phyloP scores from a whole-genome alignment of 23 tunicate species.

The Halocynthia roretzi region DNA sequence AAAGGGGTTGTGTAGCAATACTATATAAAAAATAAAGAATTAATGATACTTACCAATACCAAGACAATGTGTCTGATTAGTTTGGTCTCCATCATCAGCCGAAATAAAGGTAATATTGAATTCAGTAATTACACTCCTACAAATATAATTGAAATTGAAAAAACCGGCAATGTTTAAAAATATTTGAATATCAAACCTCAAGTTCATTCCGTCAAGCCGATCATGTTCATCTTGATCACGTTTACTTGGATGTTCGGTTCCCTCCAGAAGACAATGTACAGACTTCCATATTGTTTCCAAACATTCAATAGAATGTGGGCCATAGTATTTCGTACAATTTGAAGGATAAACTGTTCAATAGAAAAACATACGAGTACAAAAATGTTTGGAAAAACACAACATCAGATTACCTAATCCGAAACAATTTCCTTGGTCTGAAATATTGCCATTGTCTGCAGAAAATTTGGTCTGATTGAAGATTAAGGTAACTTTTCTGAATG shows the following conservation, averaged over 20 bases:
- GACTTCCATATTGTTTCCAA: conserved; percentile 16
- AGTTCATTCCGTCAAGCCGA: background rate
- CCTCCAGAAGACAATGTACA: conserved; percentile 17
- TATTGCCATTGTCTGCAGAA: conserved; percentile 14
- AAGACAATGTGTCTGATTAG: no score
- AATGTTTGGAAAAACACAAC: no score
- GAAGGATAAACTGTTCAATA: conserved; percentile 12
- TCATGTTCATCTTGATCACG: background rate
- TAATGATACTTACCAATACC: no score
- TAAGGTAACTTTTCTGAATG: background rate
- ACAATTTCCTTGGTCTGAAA: conserved; percentile 3
- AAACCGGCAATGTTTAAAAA: no score
- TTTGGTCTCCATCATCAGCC: no score
- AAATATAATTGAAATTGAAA: no score
- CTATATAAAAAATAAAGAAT: no score
- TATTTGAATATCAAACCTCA: no score
- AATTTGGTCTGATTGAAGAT: conserved; percentile 5
- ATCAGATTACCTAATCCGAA: conserved; percentile 24
- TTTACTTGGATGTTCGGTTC: conserved; percentile 17
- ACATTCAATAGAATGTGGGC: conserved; percentile 14
- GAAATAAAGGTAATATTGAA: no score
- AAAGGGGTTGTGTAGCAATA: no score
- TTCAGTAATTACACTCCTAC: no score
- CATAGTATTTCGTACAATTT: conserved; percentile 6
- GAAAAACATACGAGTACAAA: no score